Evolutionary conservation across 2,797 vertebrate genomes (phyloP).

Genomic region (Florisuga fusca): DNA sequence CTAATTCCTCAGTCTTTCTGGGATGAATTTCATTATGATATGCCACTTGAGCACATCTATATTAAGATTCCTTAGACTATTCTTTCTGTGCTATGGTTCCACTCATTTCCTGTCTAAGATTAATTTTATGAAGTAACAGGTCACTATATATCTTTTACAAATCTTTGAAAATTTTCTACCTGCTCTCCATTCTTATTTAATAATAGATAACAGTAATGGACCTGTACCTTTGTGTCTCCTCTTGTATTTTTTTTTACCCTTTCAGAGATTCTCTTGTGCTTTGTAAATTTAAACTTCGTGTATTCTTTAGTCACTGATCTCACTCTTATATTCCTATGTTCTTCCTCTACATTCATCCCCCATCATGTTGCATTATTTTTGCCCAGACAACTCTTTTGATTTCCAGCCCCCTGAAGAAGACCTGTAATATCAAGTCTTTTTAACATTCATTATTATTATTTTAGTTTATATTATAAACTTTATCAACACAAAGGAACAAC

Average conservation of each 20-base stretch:
- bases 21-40: conserved; percentile 44
- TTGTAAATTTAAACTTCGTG: conserved; percentile 23
- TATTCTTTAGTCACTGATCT: not conserved
- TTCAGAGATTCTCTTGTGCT: conserved; percentile 24
- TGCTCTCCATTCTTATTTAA: conserved; percentile 10
- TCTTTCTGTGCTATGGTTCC: conserved; percentile 19
- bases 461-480: not conserved
- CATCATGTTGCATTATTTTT: not conserved
- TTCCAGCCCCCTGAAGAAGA: not conserved
- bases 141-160: conserved; percentile 30
- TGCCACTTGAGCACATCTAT: conserved; percentile 46
- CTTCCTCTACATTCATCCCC: not conserved
- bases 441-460: not conserved
- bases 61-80: conserved; percentile 58
- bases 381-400: not conserved
- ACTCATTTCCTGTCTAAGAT: conserved; percentile 36
- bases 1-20: conserved; percentile 44
- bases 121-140: conserved; percentile 46
- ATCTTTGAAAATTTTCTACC: conserved; percentile 21
- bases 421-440: not conserved
- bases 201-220: conserved; percentile 14
- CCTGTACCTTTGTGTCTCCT: not conserved
- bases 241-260: not conserved
- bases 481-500: not conserved
- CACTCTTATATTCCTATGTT: not conserved